Evolutionary conservation across 2,113 vertebrate genomes (phyloP).

Genomic region (Ceyx cyanopectus): DNA sequence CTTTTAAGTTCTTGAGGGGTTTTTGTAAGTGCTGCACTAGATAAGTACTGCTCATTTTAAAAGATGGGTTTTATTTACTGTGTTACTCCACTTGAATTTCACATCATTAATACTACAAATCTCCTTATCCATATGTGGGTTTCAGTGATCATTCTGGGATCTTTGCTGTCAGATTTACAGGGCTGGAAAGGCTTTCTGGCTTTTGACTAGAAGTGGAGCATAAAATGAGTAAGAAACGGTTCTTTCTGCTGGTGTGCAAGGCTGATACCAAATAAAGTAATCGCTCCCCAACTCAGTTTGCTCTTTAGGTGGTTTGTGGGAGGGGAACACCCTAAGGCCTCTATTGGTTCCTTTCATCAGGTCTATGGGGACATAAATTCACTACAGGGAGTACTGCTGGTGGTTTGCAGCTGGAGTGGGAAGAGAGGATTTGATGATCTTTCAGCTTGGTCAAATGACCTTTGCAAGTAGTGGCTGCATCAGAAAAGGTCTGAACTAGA

Average conservation of each 20-base stretch:
- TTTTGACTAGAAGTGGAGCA: background rate
- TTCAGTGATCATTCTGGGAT: background rate
- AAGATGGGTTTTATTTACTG: background rate
- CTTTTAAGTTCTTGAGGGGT: background rate
- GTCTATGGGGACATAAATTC: conserved; percentile 66
- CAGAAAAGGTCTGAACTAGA: background rate
- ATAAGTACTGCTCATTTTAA: background rate
- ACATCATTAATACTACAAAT: background rate
- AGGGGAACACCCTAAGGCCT: conserved; percentile 71
- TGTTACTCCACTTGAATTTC: background rate
- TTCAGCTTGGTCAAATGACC: background rate
- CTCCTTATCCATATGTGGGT: rapidly evolving
- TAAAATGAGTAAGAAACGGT: background rate
- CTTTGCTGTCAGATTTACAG: background rate
- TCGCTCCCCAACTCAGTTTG: background rate
- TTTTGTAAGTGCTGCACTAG: background rate
- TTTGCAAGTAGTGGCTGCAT: background rate
- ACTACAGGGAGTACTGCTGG: background rate
- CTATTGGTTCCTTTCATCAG: conserved; percentile 74
- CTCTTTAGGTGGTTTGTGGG: conserved; percentile 32
- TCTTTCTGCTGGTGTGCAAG: background rate
- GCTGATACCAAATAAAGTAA: background rate
- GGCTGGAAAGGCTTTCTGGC: background rate
- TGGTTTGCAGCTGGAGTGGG: background rate
- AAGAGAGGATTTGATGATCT: background rate